Evolutionary conservation across 2,797 vertebrate genomes (phyloP), one percentile per base, ranked within the genome.

Genomic region (Chiroxiphia lanceolata): DNA sequence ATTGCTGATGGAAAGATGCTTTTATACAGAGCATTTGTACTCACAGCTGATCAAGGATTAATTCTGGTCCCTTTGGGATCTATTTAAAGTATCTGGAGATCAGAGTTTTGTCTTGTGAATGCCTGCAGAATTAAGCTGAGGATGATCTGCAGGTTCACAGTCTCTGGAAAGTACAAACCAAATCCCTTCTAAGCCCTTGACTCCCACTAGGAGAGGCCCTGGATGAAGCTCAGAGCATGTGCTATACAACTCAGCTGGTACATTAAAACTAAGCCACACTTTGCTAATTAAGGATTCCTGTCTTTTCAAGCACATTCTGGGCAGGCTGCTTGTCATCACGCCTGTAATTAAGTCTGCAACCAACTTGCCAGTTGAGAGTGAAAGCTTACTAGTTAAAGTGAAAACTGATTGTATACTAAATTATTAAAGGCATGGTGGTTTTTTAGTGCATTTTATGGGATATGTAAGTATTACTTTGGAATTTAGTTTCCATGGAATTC

Each of bases 141-240:
- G 72, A 68, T 83, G 88, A 92, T 78, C 48, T 93, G 80, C 61
- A 29, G 36, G 74, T 75, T 86, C 50, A 45, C 27, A 61, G 69
- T 71, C 80, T 82, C 67, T 75, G 72, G 78, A 71, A 86, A 8
- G 4, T 68, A 67, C 61, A 89, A 78, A 64, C 26, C 34, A 95
- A 96, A 94, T 95, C 92, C 76, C 21, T 81, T 70, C 74, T 94
- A 90, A 94, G 36, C 77, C 57, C 50, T 78, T 86, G 83, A 64
- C 61, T 95, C 80, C 60, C 34, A 31, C 53, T 57, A 42, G 65
- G 53, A 94, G 70, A 64, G 53, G 51, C 65, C 61, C 71, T 83
- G 77, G 72, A 74, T 95, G 65, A 92, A 56, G 69, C 44, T 86
- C 56, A 51, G 83, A 86, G 68, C 60, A 22, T 71, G 65, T 26